Evolutionary conservation across 1,140 invertebrate species (phyloP).

Genomic region (Brachionus calyciflorus): DNA sequence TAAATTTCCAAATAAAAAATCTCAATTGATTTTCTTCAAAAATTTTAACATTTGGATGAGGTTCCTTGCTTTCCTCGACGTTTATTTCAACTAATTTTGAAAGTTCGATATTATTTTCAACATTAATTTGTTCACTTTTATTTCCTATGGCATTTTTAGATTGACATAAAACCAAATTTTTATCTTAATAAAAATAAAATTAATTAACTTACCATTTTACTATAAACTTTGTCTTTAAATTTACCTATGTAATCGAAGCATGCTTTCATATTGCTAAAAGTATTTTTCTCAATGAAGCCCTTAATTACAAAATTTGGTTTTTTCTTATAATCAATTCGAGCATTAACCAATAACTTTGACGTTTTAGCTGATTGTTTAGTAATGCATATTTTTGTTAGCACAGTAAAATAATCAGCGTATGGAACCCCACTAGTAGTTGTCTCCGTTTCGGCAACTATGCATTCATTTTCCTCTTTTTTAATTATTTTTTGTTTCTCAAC

Average conservation of each 20-base stretch:
- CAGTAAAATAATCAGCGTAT: constrained; percentile 18
- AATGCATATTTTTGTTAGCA: neutral
- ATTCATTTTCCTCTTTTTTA: constrained; percentile 11
- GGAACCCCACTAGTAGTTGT: neutral
- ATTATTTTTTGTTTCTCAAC: constrained; percentile 29
- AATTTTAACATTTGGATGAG: too few species aligned
- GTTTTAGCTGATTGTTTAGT: neutral
- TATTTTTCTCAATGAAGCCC: constrained; percentile 28
- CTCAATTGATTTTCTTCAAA: neutral
- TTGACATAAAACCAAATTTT: neutral
- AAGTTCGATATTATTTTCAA: too few species aligned
- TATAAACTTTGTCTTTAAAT: neutral
- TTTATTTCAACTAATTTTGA: too few species aligned
- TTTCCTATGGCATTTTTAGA: neutral
- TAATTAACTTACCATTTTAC: neutral
- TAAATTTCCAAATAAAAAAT: neutral
- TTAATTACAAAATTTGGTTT: constrained; percentile 24
- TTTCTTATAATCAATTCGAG: constrained; percentile 33
- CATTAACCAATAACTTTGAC: neutral
- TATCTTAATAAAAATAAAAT: neutral
- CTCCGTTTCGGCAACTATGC: constrained; percentile 1
- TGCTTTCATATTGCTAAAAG: constrained; percentile 19
- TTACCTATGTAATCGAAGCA: constrained; percentile 30
- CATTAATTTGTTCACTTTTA: neutral
- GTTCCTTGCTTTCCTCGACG: too few species aligned